Evolutionary conservation across 1,140 invertebrate genomes (phyloP).

Genomic region (Cheumatopsyche charites): DNA sequence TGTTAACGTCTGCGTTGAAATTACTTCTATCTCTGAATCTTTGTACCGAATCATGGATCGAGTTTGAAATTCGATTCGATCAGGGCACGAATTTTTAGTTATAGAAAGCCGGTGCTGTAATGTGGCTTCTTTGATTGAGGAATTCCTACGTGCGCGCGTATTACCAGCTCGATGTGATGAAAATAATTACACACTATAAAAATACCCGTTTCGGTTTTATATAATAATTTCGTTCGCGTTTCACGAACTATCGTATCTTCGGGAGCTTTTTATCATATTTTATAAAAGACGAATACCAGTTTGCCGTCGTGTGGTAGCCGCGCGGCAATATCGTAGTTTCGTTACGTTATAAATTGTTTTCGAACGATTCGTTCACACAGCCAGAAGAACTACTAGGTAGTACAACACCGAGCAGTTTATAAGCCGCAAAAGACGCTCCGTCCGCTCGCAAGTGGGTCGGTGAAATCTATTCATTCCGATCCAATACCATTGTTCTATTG

Average conservation of each 20-base stretch:
- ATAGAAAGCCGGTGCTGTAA: conserved; percentile 23
- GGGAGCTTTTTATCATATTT: conserved; percentile 15
- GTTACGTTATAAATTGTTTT: conserved; percentile 32
- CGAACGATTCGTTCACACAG: conserved; percentile 26
- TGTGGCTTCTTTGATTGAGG: conserved; percentile 6
- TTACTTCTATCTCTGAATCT: too few relatives aligned
- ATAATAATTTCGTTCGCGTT: conserved; percentile 31
- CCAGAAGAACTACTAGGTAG: not conserved
- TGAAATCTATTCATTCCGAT: conserved; percentile 45
- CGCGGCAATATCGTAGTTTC: conserved; percentile 5
- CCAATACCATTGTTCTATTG: conserved; percentile 37
- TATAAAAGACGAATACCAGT: too few relatives aligned
- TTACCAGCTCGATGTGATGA: conserved; percentile 29
- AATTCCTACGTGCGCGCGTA: conserved; percentile 23
- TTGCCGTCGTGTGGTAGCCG: too few relatives aligned
- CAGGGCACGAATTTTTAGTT: not conserved
- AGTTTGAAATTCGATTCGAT: too few relatives aligned
- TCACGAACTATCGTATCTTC: conserved; percentile 30
- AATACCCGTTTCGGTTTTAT: conserved; percentile 24
- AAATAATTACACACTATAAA: conserved; percentile 35
- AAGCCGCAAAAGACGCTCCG: not conserved
- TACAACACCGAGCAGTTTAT: not conserved
- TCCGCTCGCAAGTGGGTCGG: conserved; percentile 27
- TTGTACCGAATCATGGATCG: too few relatives aligned
- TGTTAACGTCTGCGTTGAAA: too few relatives aligned